phyloP scores from a whole-genome alignment of 2,888 invertebrate genomes.

The Archips xylosteana region DNA sequence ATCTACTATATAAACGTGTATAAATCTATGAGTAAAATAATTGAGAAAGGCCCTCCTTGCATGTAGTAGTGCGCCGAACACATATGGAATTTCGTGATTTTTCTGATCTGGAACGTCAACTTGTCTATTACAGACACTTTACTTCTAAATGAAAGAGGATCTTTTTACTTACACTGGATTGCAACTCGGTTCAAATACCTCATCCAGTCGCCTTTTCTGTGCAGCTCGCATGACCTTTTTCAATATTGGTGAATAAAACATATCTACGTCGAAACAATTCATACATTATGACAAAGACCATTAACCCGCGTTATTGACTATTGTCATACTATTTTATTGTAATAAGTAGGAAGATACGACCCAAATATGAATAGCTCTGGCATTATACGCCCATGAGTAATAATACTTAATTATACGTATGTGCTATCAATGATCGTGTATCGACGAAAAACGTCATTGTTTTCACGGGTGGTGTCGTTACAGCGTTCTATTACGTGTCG shows the following conservation, averaged over 20 bases:
- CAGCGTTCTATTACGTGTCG: constrained; percentile 19
- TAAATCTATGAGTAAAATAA: too few relatives aligned
- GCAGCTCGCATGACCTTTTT: background rate
- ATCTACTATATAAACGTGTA: too few relatives aligned
- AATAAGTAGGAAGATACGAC: constrained; percentile 16
- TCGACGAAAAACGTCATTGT: constrained; percentile 26
- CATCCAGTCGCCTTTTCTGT: background rate
- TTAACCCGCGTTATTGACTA: background rate
- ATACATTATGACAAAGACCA: background rate
- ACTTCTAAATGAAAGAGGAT: too few relatives aligned
- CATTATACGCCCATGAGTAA: constrained; percentile 18
- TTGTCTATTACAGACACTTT: too few relatives aligned
- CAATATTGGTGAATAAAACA: background rate
- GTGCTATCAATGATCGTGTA: constrained; percentile 31
- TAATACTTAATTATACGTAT: constrained; percentile 27
- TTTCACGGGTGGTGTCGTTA: constrained; percentile 22
- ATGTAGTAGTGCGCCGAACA: too few relatives aligned
- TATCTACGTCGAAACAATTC: background rate
- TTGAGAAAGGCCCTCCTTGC: too few relatives aligned
- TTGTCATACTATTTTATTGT: background rate
- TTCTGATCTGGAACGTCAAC: too few relatives aligned
- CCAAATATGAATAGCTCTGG: constrained; percentile 9
- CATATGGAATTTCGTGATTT: too few relatives aligned
- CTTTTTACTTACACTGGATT: too few relatives aligned
- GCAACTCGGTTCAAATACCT: too few relatives aligned